Evolutionary conservation across 1,140 invertebrate species (phyloP).

Genomic region (Euura lappo): DNA sequence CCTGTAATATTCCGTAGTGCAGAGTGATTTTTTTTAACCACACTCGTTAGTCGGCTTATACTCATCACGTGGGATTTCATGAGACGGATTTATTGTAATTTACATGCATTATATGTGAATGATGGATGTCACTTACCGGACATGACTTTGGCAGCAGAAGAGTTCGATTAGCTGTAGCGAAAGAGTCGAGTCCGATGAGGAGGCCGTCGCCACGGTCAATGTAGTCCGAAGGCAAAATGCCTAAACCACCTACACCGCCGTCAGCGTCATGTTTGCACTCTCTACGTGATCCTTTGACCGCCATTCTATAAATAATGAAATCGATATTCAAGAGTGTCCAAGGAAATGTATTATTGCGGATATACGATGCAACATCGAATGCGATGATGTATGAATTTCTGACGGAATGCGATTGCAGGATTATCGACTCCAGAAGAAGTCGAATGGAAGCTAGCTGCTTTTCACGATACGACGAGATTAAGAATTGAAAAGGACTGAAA

Average conservation of each 20-base stretch:
- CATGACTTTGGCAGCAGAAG: constrained; percentile 47
- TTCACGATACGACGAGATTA: too few species aligned
- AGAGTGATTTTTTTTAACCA: background rate
- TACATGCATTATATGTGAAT: too few species aligned
- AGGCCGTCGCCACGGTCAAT: constrained; percentile 52
- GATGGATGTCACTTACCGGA: constrained; percentile 39
- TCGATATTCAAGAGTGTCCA: background rate
- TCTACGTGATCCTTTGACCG: constrained; percentile 44
- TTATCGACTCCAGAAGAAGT: too few species aligned
- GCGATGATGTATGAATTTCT: too few species aligned
- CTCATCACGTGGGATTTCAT: too few species aligned
- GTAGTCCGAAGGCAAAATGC: constrained; percentile 53
- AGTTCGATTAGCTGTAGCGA: constrained; percentile 48
- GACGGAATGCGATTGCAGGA: too few species aligned
- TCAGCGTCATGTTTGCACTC: constrained; percentile 47
- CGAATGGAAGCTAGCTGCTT: too few species aligned
- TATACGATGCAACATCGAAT: too few species aligned
- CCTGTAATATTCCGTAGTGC: background rate
- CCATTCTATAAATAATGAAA: constrained; percentile 33
- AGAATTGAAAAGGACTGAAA: too few species aligned
- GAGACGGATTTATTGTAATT: too few species aligned
- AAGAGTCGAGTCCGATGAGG: constrained; percentile 51
- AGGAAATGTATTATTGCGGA: too few species aligned
- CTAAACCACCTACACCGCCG: constrained; percentile 43
- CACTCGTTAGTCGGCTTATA: background rate